Evolutionary conservation across 2,888 invertebrate genomes (phyloP), one percentile per base, ranked within the genome.

Genomic region (Allacma fusca): DNA sequence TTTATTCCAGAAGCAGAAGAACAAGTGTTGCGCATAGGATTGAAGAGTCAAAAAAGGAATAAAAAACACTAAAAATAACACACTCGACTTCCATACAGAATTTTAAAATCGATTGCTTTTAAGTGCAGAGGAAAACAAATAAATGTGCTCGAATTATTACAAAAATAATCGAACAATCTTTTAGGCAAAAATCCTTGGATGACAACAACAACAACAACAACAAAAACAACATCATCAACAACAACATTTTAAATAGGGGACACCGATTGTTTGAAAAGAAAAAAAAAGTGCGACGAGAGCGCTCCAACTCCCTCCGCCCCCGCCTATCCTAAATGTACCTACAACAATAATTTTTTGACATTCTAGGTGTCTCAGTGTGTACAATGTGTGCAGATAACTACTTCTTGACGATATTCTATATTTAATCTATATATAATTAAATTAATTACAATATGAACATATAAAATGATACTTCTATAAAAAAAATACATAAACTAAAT

Each of bases 311-410:
- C 65, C 65, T 26, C 65, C 19, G 23, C 62, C 62, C 57, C 65
- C 28, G 65, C 65, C 65, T 65, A n/a, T 65, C 65, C 65, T 65
- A 29, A 65, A 65, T 65, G 65, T 65, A 65, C 29, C 65, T 65
- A 65, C 65, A 28, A 65, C 65, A 65, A 65, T 65, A 65, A 65
- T 68, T 68, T 68, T 70, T 70, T 70, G 69, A 70, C 43, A 70
- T 70, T 70, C 69, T 70, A 24, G 43, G 44, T 70, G 69, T 70
- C 69, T 70, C 69, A 29, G 28, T 65, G 65, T 65, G 65, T 65
- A 24, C 28, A 65, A 65, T 29, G 7, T 50, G 50, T 65, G 65
- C 28, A 28, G 29, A 65, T 65, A 65, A 50, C 40, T 40, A 40
- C 13, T 62, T 62, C 62, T 62, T 62, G 62, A 62, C 23, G 21